Evolutionary conservation across 1,140 invertebrate species (phyloP).

Genomic region (Pogonognathellus flavescens): DNA sequence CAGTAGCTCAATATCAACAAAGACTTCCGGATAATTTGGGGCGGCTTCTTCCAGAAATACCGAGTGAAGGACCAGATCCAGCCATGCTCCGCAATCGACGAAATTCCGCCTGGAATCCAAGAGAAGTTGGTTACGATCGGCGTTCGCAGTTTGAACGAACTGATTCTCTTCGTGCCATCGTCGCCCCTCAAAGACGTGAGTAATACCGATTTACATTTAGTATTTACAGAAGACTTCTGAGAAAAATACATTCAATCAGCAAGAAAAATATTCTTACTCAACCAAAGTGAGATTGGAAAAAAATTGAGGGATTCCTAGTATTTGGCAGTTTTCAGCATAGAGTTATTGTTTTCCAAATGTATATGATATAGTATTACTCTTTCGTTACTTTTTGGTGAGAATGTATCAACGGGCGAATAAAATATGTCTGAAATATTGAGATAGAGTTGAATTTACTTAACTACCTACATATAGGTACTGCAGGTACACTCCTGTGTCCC

Average conservation of each 20-base stretch:
- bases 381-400: too few species aligned
- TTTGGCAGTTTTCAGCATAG: too few species aligned
- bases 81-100: slow-evolving; percentile 65
- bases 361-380: too few species aligned
- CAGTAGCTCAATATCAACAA: slow-evolving; percentile 61
- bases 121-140: slow-evolving; percentile 65
- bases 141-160: slow-evolving; percentile 65
- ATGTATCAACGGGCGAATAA: too few species aligned
- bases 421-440: too few species aligned
- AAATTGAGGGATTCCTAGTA: too few species aligned
- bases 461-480: too few species aligned
- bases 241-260: not conserved
- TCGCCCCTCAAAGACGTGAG: slow-evolving; percentile 64
- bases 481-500: not conserved
- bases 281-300: too few species aligned
- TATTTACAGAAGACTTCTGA: not conserved
- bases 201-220: not conserved
- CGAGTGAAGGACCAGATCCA: slow-evolving; percentile 62
- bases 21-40: slow-evolving; percentile 63
- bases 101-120: slow-evolving; percentile 65
- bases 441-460: not conserved
- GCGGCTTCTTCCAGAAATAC: slow-evolving; percentile 65
- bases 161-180: slow-evolving; percentile 65
- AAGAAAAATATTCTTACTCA: not conserved
- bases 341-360: too few species aligned